Evolutionary conservation across 2,888 invertebrate species (phyloP).

Genomic region (Drosophila percnosoma): DNA sequence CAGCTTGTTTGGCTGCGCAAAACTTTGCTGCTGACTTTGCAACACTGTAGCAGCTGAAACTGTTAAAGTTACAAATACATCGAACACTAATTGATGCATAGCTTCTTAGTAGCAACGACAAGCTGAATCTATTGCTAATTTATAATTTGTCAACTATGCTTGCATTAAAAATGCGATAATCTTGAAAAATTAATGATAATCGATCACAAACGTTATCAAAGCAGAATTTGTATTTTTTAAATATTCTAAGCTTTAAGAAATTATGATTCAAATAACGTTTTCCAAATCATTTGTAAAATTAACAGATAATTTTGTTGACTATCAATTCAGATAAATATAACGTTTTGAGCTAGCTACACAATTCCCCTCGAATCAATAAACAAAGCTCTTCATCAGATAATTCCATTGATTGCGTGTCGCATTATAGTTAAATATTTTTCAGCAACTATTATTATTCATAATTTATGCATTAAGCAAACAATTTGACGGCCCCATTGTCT

Average conservation of each 20-base stretch:
- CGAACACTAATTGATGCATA: conserved; percentile 24
- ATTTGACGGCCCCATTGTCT: conserved; percentile 38
- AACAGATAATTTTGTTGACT: neutral
- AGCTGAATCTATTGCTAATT: neutral
- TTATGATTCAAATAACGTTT: neutral
- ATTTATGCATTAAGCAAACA: conserved; percentile 31
- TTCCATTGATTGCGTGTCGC: conserved; percentile 31
- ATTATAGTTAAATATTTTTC: conserved; percentile 16
- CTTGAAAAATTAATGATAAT: neutral
- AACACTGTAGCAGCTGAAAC: conserved; percentile 10
- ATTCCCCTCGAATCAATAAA: conserved; percentile 22
- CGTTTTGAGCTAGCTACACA: conserved; percentile 3
- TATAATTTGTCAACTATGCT: neutral
- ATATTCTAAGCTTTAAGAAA: neutral
- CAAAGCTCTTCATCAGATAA: conserved; percentile 22
- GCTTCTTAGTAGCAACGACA: neutral
- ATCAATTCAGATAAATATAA: neutral
- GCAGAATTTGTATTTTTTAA: neutral
- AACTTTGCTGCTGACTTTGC: conserved; percentile 23
- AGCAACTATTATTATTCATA: conserved; percentile 41
- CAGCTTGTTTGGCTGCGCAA: conserved; percentile 62
- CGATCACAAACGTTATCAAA: neutral
- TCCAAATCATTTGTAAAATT: neutral
- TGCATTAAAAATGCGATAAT: neutral
- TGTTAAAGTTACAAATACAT: neutral